Evolutionary conservation across 2,888 invertebrate genomes (phyloP).

Genomic region (Tinea semifulvella): DNA sequence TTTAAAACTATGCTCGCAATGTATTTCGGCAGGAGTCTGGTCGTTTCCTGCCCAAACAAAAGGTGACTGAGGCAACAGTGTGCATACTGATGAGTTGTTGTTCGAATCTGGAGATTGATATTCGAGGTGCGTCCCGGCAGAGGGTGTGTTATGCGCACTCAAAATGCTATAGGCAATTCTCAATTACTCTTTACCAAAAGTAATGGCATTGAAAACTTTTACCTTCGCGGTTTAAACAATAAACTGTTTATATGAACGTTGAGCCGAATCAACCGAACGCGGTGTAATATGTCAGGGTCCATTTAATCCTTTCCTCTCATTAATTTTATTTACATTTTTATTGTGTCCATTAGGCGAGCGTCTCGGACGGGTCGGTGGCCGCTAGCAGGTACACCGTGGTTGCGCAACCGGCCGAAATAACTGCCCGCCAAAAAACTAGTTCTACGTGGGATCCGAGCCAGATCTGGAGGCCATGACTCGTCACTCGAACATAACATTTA

Average conservation of each 20-base stretch:
- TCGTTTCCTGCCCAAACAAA: slow-evolving; percentile 63
- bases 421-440: slow-evolving; percentile 57
- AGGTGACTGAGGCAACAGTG: slow-evolving; percentile 43
- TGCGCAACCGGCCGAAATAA: slow-evolving; percentile 53
- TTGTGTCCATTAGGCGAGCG: slow-evolving; percentile 36
- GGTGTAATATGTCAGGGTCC: slow-evolving; percentile 21
- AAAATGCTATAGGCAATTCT: slow-evolving; percentile 29
- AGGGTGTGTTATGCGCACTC: slow-evolving; percentile 40
- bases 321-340: slow-evolving; percentile 53
- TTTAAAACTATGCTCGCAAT: slow-evolving; percentile 36
- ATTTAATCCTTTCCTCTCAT: slow-evolving; percentile 36
- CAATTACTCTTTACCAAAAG: background rate
- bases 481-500: slow-evolving; percentile 2
- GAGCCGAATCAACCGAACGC: too few relatives aligned
- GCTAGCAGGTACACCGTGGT: slow-evolving; percentile 26
- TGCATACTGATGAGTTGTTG: slow-evolving; percentile 51
- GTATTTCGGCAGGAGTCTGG: slow-evolving; percentile 51
- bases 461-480: slow-evolving; percentile 11
- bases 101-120: slow-evolving; percentile 33
- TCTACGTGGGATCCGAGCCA: slow-evolving; percentile 42
- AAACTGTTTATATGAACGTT: too few relatives aligned
- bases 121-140: slow-evolving; percentile 29
- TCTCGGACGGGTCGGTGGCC: slow-evolving; percentile 32
- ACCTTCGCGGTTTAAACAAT: too few relatives aligned
- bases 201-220: too few relatives aligned